Percentiles rank a stretch among this genome's conserved stretches.
Conservation (phyloP, 2,888 invertebrate species). For the Drosophila merina region DNA sequence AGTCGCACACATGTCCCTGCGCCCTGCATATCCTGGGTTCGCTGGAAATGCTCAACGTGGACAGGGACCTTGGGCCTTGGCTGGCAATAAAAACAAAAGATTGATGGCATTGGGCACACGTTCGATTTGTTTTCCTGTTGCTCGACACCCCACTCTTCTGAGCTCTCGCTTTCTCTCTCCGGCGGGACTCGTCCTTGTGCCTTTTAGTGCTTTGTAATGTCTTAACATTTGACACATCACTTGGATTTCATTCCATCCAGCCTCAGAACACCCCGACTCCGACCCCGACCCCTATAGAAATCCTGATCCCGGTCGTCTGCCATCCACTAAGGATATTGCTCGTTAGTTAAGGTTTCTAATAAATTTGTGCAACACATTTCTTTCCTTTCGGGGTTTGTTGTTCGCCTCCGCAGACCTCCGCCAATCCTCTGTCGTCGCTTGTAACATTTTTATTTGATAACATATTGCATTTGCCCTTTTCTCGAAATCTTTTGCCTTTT, state of each 20-base stretch:
- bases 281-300: background rate
- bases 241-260: constrained; percentile 64
- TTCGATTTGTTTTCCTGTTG: constrained; percentile 81
- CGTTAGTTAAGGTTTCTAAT: constrained; percentile 81
- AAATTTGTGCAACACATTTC: constrained; percentile 80
- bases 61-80: constrained; percentile 47
- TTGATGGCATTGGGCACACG: constrained; percentile 80
- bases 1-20: constrained; percentile 36
- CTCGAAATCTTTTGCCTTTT: constrained; percentile 47
- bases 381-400: constrained; percentile 35
- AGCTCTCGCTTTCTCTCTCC: constrained; percentile 17
- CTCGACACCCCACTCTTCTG: constrained; percentile 51
- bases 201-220: constrained; percentile 81
- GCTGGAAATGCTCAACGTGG: constrained; percentile 59
- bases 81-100: constrained; percentile 80
- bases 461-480: constrained; percentile 74
- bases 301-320: constrained; percentile 2
- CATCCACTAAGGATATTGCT: constrained; percentile 73
- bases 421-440: constrained; percentile 70
- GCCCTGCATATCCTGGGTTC: constrained; percentile 56
- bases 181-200: constrained; percentile 41
- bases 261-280: background rate
- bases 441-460: constrained; percentile 80
- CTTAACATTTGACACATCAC: constrained; percentile 83
- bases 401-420: constrained; percentile 16